Conservation (phyloP, 2,888 invertebrate genomes). For the Biston stratarius region DNA sequence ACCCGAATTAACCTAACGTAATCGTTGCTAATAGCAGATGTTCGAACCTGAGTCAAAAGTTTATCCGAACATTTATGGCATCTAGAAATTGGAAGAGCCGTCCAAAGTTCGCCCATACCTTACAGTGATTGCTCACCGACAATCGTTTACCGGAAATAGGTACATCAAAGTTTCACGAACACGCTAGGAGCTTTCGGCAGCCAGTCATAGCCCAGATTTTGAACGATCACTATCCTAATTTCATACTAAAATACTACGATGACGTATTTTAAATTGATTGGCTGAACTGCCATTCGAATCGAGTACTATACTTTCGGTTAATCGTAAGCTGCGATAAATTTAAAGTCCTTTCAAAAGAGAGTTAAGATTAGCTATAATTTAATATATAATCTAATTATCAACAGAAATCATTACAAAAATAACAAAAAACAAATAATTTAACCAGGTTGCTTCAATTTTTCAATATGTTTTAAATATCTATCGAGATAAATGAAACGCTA, state of each 20-base stretch:
- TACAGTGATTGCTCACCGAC: conserved; percentile 31
- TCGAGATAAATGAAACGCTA: background rate
- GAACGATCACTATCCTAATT: conserved; percentile 20
- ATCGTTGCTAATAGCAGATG: background rate
- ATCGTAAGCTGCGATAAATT: background rate
- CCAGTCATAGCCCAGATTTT: conserved; percentile 35
- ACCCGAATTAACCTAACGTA: background rate
- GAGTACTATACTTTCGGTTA: background rate
- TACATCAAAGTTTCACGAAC: conserved; percentile 36
- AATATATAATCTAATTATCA: background rate
- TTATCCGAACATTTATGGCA: conserved; percentile 19
- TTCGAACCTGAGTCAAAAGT: conserved; percentile 18
- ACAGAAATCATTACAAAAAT: background rate
- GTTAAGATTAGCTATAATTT: too few species aligned
- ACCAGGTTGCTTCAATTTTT: background rate
- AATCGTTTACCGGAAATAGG: conserved; percentile 34
- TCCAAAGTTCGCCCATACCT: conserved; percentile 39
- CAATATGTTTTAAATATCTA: background rate
- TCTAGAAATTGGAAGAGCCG: conserved; percentile 36
- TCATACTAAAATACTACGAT: background rate
- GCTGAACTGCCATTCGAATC: background rate
- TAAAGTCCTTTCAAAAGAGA: background rate
- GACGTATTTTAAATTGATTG: background rate
- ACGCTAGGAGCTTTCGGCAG: conserved; percentile 41
- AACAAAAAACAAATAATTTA: too few species aligned